A percentile compares a stretch with the other conserved stretches of the same genome.
Conservation (phyloP, 2,888 invertebrate species). For the Yponomeuta evonymella region DNA sequence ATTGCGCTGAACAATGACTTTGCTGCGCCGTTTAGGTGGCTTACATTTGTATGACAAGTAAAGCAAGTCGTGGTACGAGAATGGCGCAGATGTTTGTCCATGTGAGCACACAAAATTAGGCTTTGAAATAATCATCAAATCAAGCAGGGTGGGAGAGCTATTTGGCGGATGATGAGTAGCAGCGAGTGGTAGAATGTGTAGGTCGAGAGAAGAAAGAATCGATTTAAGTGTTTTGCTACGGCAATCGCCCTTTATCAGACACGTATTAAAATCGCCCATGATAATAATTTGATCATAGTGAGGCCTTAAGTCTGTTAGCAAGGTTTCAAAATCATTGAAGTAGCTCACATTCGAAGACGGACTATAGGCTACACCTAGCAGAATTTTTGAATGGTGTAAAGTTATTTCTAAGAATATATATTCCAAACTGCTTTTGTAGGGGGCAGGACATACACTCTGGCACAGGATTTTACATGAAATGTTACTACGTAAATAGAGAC, state of each 20-base stretch:
- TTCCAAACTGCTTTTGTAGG: conserved; percentile 9
- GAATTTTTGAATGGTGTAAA: conserved; percentile 16
- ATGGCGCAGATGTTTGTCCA: not conserved
- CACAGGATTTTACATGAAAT: conserved; percentile 10
- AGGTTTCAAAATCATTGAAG: conserved; percentile 18
- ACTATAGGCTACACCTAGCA: conserved; percentile 18
- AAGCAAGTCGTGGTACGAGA: conserved; percentile 1
- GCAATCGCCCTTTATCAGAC: conserved; percentile 16
- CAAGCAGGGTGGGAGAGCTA: conserved; percentile 17
- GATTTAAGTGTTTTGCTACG: conserved; percentile 16
- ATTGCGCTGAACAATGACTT: too few species aligned
- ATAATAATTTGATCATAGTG: conserved; percentile 16
- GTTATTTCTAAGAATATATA: conserved; percentile 17
- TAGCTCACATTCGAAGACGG: conserved; percentile 18
- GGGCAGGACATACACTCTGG: conserved; percentile 1
- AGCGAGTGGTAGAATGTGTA: conserved; percentile 18
- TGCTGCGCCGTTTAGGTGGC: too few species aligned
- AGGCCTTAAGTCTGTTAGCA: conserved; percentile 9
- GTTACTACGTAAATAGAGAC: conserved; percentile 17
- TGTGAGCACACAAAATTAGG: not conserved
- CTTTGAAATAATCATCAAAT: conserved; percentile 21
- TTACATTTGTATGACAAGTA: too few species aligned
- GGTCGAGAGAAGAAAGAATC: conserved; percentile 15
- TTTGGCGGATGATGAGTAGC: conserved; percentile 18
- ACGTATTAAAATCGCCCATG: conserved; percentile 23